Base-by-base conservation (phyloP, 2,888 invertebrate species). In the Achlya flavicornis region DNA sequence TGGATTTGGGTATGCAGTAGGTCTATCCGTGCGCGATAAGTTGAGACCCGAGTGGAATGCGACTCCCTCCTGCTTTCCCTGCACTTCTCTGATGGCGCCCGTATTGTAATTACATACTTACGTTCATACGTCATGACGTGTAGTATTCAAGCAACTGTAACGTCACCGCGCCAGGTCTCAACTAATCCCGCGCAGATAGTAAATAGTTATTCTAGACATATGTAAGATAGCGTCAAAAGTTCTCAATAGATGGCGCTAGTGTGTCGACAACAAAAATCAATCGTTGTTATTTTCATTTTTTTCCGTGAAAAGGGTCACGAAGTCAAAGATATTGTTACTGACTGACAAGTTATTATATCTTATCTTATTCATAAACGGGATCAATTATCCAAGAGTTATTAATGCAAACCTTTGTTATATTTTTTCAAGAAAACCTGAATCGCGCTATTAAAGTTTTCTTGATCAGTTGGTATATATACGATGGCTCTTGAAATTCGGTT, bases 161-260 rank as follows among this genome's bases (percentile, higher is more conserved):
- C n/a, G n/a, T n/a, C n/a, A n/a, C n/a, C n/a, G n/a, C n/a, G n/a
- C n/a, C n/a, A n/a, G n/a, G n/a, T n/a, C n/a, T n/a, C n/a, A n/a
- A n/a, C n/a, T n/a, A n/a, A n/a, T n/a, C n/a, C n/a, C n/a, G n/a
- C n/a, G n/a, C n/a, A n/a, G n/a, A n/a, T n/a, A n/a, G n/a, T n/a
- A n/a, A n/a, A n/a, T n/a, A n/a, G n/a, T n/a, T n/a, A n/a, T n/a
- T n/a, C n/a, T n/a, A n/a, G n/a, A n/a, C 53, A 7, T 57, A 16
- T 10, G 14, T 43, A 46, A 7, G 5, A 6, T 46, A n/a, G 5
- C 6, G n/a, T n/a, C 7, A 46, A 46, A 46, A n/a, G 11, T 0
- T 57, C 7, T 38, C 57, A 43, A 72, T 71, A 80, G 79, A 81
- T 81, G 83, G 81, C 84, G 79, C 62, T 76, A 64, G 59, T 61